Percentiles rank a stretch among this genome's conserved stretches.
Evolutionary conservation across 2,797 vertebrate species (phyloP).

Genomic region (Enteromius afrohamiltoni): DNA sequence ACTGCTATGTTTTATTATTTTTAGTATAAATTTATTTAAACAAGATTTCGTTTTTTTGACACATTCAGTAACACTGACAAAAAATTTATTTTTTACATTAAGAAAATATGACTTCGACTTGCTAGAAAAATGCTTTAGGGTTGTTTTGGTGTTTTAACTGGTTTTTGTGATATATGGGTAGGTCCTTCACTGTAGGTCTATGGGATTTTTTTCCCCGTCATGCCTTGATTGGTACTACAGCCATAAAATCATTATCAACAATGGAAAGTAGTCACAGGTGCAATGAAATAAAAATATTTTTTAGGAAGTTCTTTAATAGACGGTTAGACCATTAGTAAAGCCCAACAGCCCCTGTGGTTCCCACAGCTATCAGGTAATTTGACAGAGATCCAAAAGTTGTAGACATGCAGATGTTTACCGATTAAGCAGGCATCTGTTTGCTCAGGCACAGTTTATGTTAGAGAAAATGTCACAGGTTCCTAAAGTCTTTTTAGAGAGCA

Average conservation of each 20-base stretch:
- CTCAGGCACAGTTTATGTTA: constrained; percentile 76
- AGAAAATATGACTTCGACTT: not conserved
- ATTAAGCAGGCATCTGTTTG: constrained; percentile 84
- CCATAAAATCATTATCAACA: not conserved
- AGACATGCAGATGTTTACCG: constrained; percentile 82
- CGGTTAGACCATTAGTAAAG: constrained; percentile 68
- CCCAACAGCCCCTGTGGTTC: constrained; percentile 67
- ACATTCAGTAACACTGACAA: not conserved
- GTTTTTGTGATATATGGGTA: not conserved
- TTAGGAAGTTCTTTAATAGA: constrained; percentile 15
- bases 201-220: too few species aligned
- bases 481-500: constrained; percentile 79
- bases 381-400: constrained; percentile 80
- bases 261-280: constrained; percentile 15
- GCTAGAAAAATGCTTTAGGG: not conserved
- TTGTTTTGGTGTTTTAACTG: not conserved
- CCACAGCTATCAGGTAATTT: constrained; percentile 80
- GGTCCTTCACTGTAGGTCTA: not conserved
- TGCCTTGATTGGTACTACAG: not conserved
- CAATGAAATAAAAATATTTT: constrained; percentile 13
- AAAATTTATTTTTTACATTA: not conserved
- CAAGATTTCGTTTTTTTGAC: constrained; percentile 35
- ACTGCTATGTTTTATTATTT: not conserved
- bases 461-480: constrained; percentile 78
- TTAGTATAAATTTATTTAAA: constrained; percentile 22